Evolutionary conservation across 2,888 invertebrate species (phyloP), one percentile per base, ranked within the genome.

Genomic region (Pteria penguin): DNA sequence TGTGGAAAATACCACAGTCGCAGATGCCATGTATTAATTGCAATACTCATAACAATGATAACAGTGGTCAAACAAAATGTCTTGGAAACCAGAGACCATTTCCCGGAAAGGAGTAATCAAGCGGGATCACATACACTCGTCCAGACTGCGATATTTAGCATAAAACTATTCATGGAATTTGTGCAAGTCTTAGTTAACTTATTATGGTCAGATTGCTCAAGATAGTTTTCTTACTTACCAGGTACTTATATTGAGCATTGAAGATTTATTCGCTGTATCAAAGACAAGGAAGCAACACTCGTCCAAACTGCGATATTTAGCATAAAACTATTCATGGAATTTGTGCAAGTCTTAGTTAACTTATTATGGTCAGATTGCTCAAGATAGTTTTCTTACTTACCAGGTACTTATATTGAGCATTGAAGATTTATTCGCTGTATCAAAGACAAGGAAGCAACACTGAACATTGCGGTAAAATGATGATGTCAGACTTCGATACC

Each of bases 261-360:
- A 67, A 5, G 58, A 58, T 22, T 27, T 26, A 14, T 72, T 61
- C 8, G 66, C 66, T 5, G 67, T 68, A 54, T 76, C 72, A 36
- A 72, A 76, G 26, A 76, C 54, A 2, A 76, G 45, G 24, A 76
- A 24, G 24, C 76, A 76, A n/a, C n/a, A n/a, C n/a, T n/a, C n/a
- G n/a, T n/a, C n/a, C n/a, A n/a, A n/a, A n/a, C n/a, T n/a, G n/a
- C n/a, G n/a, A n/a, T n/a, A n/a, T n/a, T n/a, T n/a, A n/a, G n/a
- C n/a, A n/a, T n/a, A n/a, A n/a, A n/a, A n/a, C n/a, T n/a, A n/a
- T n/a, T n/a, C n/a, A n/a, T n/a, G n/a, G n/a, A n/a, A n/a, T n/a
- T 11, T 14, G 14, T 11, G 14, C 8, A 45, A 45, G 14, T 11
- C 8, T 45, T 1, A 18, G 18, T 52, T 22, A 18, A 52, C 2